A percentile compares a stretch with the other conserved stretches of the same genome.
Evolutionary conservation across 2,888 invertebrate genomes (phyloP).

Genomic region (Baronia brevicornis): DNA sequence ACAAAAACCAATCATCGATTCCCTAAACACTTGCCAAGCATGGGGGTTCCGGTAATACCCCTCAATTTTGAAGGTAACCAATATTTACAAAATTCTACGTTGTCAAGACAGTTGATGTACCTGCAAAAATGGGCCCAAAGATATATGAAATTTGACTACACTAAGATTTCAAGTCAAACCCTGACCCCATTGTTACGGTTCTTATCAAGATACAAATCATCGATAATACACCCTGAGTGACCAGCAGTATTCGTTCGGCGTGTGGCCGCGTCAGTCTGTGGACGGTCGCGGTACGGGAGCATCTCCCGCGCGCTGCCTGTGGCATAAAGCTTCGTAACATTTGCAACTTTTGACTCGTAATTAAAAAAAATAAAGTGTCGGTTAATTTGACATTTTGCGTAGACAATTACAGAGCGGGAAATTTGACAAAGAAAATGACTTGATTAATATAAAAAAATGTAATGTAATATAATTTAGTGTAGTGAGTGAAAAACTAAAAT

Average conservation of each 20-base stretch:
- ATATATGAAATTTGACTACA: conserved; percentile 3
- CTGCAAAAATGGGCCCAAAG: too few relatives aligned
- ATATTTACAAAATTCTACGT: too few relatives aligned
- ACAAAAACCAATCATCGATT: too few relatives aligned
- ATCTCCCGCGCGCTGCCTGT: conserved; percentile 27
- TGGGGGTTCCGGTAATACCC: too few relatives aligned
- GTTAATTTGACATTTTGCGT: conserved; percentile 4
- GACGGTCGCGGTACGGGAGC: conserved; percentile 47
- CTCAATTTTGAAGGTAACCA: too few relatives aligned
- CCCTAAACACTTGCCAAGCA: too few relatives aligned
- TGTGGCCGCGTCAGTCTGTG: conserved; percentile 54
- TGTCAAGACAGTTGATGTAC: too few relatives aligned
- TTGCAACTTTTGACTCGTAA: conserved; percentile 12
- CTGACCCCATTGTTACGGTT: conserved; percentile 55
- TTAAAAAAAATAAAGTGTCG: conserved; percentile 10
- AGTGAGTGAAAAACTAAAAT: conserved; percentile 3
- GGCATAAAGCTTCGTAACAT: conserved; percentile 2
- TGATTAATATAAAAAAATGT: not conserved
- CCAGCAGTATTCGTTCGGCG: conserved; percentile 43
- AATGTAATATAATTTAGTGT: conserved; percentile 2
- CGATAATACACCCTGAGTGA: conserved; percentile 58
- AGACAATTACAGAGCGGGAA: conserved; percentile 19
- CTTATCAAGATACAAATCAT: conserved; percentile 67
- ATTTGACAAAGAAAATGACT: conserved; percentile 5
- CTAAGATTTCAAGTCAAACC: conserved; percentile 38